phyloP scores from a whole-genome alignment of 2,888 invertebrate genomes.

The Drosophila ustulata region DNA sequence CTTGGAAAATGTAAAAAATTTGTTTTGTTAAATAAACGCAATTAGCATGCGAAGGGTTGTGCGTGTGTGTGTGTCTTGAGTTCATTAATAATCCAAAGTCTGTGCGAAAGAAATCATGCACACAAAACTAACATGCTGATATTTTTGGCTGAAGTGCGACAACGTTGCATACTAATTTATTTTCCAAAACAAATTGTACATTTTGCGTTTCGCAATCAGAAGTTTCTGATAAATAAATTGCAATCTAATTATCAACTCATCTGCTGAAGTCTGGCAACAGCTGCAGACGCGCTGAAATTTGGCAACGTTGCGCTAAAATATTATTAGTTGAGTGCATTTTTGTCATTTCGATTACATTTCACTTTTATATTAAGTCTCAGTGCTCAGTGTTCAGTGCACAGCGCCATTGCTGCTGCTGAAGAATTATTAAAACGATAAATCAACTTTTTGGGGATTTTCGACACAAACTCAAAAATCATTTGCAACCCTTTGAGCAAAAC shows the following conservation, averaged over 20 bases:
- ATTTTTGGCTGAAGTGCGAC: conserved; percentile 5
- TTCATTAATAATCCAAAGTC: conserved; percentile 56
- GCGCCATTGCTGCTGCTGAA: conserved; percentile 29
- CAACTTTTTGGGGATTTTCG: conserved; percentile 80
- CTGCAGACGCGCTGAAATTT: conserved; percentile 31
- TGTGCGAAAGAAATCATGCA: conserved; percentile 22
- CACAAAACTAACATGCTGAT: not conserved
- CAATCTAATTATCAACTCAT: not conserved
- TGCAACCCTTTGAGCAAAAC: conserved; percentile 72
- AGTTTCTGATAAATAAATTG: no score
- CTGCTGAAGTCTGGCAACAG: conserved; percentile 54
- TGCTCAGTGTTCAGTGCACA: no score
- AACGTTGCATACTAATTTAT: not conserved
- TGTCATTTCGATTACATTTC: conserved; percentile 68
- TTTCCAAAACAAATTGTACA: not conserved
- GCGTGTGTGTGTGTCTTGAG: conserved; percentile 29
- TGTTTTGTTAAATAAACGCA: conserved; percentile 80
- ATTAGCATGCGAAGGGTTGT: conserved; percentile 70
- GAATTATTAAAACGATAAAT: conserved; percentile 82
- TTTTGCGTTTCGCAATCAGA: no score
- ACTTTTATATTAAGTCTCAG: conserved; percentile 29
- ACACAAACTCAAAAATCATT: conserved; percentile 72
- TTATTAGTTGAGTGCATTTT: conserved; percentile 55
- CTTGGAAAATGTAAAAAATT: conserved; percentile 63
- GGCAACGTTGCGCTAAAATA: conserved; percentile 54